phyloP scores from a whole-genome alignment of 1,140 invertebrate genomes.

The Caenorhabditis tropicalis region DNA sequence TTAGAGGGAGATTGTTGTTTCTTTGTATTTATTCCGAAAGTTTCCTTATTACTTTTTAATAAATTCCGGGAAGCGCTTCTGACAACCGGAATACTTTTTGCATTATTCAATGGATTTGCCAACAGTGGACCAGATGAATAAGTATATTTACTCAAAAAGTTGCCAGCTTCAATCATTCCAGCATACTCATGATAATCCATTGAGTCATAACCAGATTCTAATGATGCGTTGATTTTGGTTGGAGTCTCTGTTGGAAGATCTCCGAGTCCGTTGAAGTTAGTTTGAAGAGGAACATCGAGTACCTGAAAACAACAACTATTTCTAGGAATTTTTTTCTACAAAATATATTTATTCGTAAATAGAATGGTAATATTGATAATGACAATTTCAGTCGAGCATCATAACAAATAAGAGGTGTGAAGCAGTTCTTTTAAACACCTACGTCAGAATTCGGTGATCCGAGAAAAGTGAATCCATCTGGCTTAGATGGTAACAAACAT shows the following conservation, averaged over 20 bases:
- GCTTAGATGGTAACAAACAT: not conserved
- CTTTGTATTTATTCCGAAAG: not conserved
- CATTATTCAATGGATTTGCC: not conserved
- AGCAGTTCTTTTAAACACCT: not conserved
- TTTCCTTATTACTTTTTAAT: not conserved
- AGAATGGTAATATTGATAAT: too few relatives aligned
- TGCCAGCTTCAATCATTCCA: conserved; percentile 2
- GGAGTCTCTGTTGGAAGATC: not conserved
- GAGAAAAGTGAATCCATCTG: conserved; percentile 18
- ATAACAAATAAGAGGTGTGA: too few relatives aligned
- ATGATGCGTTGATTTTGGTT: not conserved
- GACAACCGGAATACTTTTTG: not conserved
- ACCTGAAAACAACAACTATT: not conserved
- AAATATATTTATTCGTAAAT: too few relatives aligned
- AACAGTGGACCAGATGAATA: not conserved
- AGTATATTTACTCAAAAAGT: not conserved
- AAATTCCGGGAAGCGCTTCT: not conserved
- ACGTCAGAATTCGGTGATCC: conserved; percentile 34
- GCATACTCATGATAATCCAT: conserved; percentile 27
- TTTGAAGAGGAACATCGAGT: not conserved
- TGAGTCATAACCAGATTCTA: not conserved
- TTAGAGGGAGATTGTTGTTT: not conserved
- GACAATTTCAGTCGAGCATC: too few relatives aligned
- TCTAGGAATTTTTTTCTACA: too few relatives aligned
- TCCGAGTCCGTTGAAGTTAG: not conserved